A percentile compares a stretch with the other conserved stretches of the same genome.
Evolutionary conservation across 2,797 vertebrate species (phyloP).

Genomic region (Arctocebus calabarensis): DNA sequence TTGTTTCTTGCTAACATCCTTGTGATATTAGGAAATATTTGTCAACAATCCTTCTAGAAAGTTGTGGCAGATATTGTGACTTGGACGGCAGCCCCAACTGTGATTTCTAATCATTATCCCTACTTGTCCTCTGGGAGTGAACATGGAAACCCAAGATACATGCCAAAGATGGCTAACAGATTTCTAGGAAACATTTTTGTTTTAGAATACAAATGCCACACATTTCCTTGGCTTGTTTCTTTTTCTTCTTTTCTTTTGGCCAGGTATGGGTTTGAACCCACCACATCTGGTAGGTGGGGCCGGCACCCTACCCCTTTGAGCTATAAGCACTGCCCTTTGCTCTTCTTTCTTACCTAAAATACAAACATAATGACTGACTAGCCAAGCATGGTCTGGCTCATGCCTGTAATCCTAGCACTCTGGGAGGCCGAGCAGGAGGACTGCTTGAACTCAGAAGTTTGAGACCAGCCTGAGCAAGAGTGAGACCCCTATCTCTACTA

Average conservation of each 20-base stretch:
- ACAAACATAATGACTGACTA: background rate
- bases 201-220: background rate
- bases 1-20: background rate
- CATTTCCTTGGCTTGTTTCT: background rate
- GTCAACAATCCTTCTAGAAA: conserved; percentile 25
- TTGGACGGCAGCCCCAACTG: background rate
- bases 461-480: no score
- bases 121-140: background rate
- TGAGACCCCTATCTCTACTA: no score
- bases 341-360: conserved; percentile 19
- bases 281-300: no score
- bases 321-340: no score
- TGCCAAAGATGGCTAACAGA: background rate
- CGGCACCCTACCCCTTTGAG: no score
- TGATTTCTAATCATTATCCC: background rate
- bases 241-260: no score
- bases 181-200: background rate
- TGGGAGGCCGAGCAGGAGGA: no score
- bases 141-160: background rate
- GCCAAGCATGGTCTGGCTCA: no score
- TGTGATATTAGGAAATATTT: background rate
- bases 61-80: background rate
- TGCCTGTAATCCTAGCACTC: no score
- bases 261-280: no score
- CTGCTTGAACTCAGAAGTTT: no score